Evolutionary conservation across 2,113 vertebrate genomes (phyloP).

Genomic region (Eonycteris spelaea): DNA sequence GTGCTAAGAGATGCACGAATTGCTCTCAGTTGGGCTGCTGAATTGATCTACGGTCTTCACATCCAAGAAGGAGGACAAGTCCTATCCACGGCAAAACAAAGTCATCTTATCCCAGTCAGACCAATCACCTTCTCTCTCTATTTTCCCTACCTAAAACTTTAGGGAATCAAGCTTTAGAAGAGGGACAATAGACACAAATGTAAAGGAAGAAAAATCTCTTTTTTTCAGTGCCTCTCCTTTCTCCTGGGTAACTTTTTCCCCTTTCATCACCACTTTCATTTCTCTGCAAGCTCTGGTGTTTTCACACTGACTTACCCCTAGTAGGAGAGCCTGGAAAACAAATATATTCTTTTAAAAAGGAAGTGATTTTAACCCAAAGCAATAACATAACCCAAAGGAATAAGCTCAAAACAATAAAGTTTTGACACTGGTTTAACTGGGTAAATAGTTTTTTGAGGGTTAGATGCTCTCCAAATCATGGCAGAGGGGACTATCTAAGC

Average conservation of each 20-base stretch:
- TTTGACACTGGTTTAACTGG: not conserved
- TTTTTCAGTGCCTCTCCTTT: not conserved
- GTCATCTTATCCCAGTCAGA: not conserved
- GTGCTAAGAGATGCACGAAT: not conserved
- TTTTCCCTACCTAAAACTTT: not conserved
- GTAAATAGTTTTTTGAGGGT: not conserved
- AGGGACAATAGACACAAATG: not conserved
- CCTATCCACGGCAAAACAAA: not conserved
- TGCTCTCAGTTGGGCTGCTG: not conserved
- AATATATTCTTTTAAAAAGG: not conserved
- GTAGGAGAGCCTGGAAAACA: not conserved
- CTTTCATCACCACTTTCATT: not conserved
- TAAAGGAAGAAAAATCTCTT: not conserved
- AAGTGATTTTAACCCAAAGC: not conserved
- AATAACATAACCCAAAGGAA: not conserved
- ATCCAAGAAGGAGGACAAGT: not conserved
- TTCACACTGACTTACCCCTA: not conserved
- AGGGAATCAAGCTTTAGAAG: not conserved
- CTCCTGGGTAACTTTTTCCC: not conserved
- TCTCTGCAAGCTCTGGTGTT: not conserved
- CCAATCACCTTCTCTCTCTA: not conserved
- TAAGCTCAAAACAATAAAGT: not conserved
- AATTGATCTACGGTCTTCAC: not conserved
- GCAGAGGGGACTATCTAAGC: not conserved
- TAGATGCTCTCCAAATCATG: not conserved